phyloP scores from a whole-genome alignment of 2,113 vertebrate species.

The Epinephelus cyanopodus region DNA sequence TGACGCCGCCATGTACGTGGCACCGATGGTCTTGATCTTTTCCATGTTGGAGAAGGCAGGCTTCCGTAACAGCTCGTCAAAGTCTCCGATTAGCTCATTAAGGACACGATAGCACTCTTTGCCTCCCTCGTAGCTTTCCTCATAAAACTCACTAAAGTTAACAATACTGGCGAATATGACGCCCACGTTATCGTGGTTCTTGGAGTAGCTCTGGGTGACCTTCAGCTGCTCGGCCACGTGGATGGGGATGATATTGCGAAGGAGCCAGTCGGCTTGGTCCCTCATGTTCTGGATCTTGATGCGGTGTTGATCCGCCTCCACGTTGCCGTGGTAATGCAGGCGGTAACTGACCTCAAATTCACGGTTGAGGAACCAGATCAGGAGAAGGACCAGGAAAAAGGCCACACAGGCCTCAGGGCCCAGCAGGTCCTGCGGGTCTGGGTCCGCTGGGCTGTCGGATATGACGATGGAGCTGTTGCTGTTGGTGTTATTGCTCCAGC shows the following conservation, averaged over 20 bases:
- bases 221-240: conserved; percentile 98
- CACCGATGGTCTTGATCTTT: conserved; percentile 99
- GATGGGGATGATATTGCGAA: conserved; percentile 97
- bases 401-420: conserved; percentile 90
- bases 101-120: conserved; percentile 98
- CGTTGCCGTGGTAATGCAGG: conserved; percentile 96
- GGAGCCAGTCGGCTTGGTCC: conserved; percentile 97
- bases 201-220: conserved; percentile 98
- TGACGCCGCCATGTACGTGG: conserved; percentile 97
- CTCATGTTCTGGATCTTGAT: conserved; percentile 99
- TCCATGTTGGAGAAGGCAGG: conserved; percentile 91
- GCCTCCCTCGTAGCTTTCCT: conserved; percentile 97
- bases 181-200: conserved; percentile 95
- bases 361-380: conserved; percentile 98
- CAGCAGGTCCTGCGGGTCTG: conserved; percentile 80
- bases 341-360: conserved; percentile 98
- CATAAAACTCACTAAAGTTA: conserved; percentile 99
- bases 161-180: conserved; percentile 99
- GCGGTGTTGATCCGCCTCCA: conserved; percentile 96
- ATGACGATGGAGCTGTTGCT: conserved; percentile 56
- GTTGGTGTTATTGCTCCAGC: conserved; percentile 44
- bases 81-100: conserved; percentile 97
- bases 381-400: conserved; percentile 92
- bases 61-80: conserved; percentile 94
- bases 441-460: conserved; percentile 86